These are phyloP conservation scores for Allobates femoralis DNA, from an alignment of 2,797 vertebrate species.

Conservation along the genomic window DNA sequence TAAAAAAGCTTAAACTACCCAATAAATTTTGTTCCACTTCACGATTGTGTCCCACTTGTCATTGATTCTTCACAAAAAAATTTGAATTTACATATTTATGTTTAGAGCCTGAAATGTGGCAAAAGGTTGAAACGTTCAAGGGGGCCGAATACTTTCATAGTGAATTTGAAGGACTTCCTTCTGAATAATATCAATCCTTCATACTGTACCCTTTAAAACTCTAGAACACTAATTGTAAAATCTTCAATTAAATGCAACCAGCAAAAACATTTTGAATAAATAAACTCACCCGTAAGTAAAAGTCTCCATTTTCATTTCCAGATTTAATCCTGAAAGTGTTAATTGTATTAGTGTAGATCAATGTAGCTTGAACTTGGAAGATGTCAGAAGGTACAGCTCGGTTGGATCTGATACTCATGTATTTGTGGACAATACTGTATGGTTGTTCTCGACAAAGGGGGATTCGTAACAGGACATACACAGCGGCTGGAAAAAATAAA, in stretches of 20 bases:
- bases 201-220: not conserved
- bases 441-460: slow-evolving; percentile 83
- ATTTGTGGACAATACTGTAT: slow-evolving; percentile 93
- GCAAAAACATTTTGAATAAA: not conserved
- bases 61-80: no score
- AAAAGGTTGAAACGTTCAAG: no score
- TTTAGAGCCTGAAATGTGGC: no score
- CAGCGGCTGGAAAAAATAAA: slow-evolving; percentile 83
- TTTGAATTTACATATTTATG: no score
- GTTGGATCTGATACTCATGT: slow-evolving; percentile 96
- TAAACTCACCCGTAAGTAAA: slow-evolving; percentile 82
- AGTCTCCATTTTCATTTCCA: slow-evolving; percentile 93
- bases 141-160: no score
- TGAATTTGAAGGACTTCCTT: not conserved
- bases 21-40: no score
- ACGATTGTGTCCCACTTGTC: no score
- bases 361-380: slow-evolving; percentile 98
- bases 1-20: no score
- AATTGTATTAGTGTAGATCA: slow-evolving; percentile 90
- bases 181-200: not conserved
- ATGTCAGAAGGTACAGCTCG: slow-evolving; percentile 89
- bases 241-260: not conserved
- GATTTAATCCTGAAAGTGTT: slow-evolving; percentile 96
- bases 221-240: not conserved
- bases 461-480: slow-evolving; percentile 81